phyloP scores from a whole-genome alignment of 2,797 vertebrate genomes.

The Peromyscus eremicus region DNA sequence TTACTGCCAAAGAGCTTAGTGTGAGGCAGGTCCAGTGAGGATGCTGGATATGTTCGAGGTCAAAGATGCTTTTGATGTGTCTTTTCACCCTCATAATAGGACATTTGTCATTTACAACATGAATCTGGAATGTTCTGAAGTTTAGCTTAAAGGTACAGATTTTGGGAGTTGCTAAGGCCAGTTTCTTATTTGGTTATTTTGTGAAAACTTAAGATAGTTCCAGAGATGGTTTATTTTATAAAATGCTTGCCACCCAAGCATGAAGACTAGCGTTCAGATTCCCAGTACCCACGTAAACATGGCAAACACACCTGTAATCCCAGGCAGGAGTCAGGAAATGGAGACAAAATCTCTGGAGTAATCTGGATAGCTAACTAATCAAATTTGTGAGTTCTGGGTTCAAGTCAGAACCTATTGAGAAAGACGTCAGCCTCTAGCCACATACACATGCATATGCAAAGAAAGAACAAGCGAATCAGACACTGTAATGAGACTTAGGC shows the following conservation, averaged over 20 bases:
- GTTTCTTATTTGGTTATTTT: background rate
- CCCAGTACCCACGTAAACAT: background rate
- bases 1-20: background rate
- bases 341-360: background rate
- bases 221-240: background rate
- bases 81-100: background rate
- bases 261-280: background rate
- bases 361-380: background rate
- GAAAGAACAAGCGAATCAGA: background rate
- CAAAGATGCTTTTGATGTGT: background rate
- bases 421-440: background rate
- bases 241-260: background rate
- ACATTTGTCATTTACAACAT: no score
- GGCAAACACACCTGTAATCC: background rate
- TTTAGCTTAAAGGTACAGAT: background rate
- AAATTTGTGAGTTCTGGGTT: background rate
- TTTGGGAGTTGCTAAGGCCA: background rate
- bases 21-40: fast-evolving
- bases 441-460: background rate
- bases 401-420: background rate
- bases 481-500: background rate
- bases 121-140: background rate
- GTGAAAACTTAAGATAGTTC: background rate
- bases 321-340: background rate
- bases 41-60: background rate